Conservation (phyloP, 2,888 invertebrate species). For the Tridacna crocea region DNA sequence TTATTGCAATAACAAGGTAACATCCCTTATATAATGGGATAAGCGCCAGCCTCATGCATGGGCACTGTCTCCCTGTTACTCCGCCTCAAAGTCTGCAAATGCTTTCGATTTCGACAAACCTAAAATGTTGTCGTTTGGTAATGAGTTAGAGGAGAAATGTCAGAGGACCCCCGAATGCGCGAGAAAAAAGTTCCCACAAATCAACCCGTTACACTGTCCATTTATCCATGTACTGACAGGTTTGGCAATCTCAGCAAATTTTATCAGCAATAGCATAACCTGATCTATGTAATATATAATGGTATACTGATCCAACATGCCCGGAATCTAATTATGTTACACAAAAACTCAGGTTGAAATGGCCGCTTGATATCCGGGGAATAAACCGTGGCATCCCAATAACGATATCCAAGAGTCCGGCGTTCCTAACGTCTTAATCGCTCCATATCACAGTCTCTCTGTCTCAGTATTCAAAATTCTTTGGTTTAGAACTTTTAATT, state of each 20-base stretch:
- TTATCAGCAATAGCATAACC: conserved; percentile 23
- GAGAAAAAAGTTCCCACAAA: too few relatives aligned
- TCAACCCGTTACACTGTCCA: neutral
- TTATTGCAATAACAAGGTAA: neutral
- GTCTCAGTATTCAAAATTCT: too few relatives aligned
- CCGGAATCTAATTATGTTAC: conserved; percentile 24
- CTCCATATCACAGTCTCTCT: too few relatives aligned
- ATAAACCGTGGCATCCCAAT: neutral
- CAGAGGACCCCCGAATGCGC: too few relatives aligned
- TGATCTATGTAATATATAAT: conserved; percentile 27
- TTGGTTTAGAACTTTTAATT: too few relatives aligned
- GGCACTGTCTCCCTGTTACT: too few relatives aligned
- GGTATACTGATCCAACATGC: conserved; percentile 7
- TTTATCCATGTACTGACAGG: neutral
- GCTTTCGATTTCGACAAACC: too few relatives aligned
- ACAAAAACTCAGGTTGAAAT: conserved; percentile 21
- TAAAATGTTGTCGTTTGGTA: too few relatives aligned
- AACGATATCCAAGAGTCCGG: neutral
- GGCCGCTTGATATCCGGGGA: conserved; percentile 19
- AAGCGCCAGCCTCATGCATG: neutral
- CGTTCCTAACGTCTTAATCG: too few relatives aligned
- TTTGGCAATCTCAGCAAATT: conserved; percentile 18
- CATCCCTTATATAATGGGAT: neutral
- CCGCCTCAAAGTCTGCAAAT: too few relatives aligned
- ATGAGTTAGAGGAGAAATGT: too few relatives aligned